These are phyloP conservation scores for Agonopterix subpropinquella DNA, from an alignment of 2,888 invertebrate species.

Conservation along the genomic window DNA sequence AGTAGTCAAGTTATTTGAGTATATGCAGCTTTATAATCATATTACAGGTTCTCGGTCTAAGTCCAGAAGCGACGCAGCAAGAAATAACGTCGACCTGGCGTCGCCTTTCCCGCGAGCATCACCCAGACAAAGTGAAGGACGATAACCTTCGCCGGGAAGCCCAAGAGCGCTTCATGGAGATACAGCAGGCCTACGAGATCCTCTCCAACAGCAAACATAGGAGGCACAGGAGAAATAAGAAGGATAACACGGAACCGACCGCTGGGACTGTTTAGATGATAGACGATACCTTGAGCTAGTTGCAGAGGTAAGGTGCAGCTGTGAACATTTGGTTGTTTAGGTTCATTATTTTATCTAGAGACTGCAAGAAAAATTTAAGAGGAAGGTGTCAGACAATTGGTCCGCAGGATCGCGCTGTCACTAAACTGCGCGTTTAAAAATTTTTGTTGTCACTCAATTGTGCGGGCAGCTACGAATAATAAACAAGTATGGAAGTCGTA, in stretches of 20 bases:
- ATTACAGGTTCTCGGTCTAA: slow-evolving; percentile 81
- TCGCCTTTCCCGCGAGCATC: slow-evolving; percentile 87
- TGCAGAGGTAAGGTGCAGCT: not conserved
- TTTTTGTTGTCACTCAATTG: no score
- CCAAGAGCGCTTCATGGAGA: slow-evolving; percentile 93
- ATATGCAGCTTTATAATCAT: no score
- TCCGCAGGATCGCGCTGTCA: no score
- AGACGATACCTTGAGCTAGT: slow-evolving; percentile 6
- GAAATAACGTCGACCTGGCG: slow-evolving; percentile 91
- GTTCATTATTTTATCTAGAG: no score
- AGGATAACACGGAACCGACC: slow-evolving; percentile 69
- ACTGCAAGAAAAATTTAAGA: no score
- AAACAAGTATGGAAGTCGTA: no score
- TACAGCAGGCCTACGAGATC: slow-evolving; percentile 94
- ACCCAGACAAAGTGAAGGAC: slow-evolving; percentile 94
- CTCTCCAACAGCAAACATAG: slow-evolving; percentile 88
- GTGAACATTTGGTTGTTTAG: not conserved
- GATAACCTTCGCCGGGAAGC: slow-evolving; percentile 79
- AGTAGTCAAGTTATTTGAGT: no score
- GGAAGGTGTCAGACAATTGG: no score
- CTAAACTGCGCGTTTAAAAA: no score
- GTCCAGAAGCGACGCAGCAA: slow-evolving; percentile 87
- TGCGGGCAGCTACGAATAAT: no score
- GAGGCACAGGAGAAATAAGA: slow-evolving; percentile 83
- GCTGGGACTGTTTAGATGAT: slow-evolving; percentile 8